Base-by-base conservation (phyloP, 2,888 invertebrate genomes). In the Patella pellucida region DNA sequence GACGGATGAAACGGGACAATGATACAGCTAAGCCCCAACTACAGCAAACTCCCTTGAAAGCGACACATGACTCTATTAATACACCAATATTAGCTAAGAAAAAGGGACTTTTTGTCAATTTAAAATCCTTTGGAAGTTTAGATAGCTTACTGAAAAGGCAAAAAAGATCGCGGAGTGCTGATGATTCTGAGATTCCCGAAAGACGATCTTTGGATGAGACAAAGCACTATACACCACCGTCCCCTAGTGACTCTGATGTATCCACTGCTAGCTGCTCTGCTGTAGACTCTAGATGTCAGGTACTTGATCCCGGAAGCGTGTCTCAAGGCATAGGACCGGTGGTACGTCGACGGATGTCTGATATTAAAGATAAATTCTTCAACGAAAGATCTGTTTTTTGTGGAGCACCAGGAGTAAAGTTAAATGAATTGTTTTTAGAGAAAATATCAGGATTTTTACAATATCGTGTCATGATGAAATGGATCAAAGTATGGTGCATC, bases 401-500 rank as follows among this genome's bases (percentile, higher is more conserved):
- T 14, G 62, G 19, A 15, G 51, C 80, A 67, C 76, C 79, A 0
- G 76, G 71, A 0, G 27, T 79, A 14, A 76, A 69, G 51, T 72
- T 79, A 12, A 71, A 62, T 7, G 76, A 81, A 31, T 52, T 81
- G 11, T 62, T 52, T 1, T 67, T 68, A 68, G 68, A 51, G 27
- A 19, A 27, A 15, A 16, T 19, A n/a, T 75, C 73, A 4, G 75
- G 75, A 19, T 82, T 78, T 75, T 69, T 85, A 12, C 79, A 84
- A 69, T 78, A 83, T 62, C 84, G 84, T 72, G 73, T 79, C 23
- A 78, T 82, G 31, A 73, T 83, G 5, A 85, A 84, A 72, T 87
- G 86, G 85, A 82, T 82, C 31, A 83, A 83, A 73, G 69, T 85
- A 9, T 86, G 85, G 84, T 86, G 86, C 77, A 83, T 83, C 2